phyloP scores from a whole-genome alignment of 2,888 invertebrate species.

The Acleris emargana region DNA sequence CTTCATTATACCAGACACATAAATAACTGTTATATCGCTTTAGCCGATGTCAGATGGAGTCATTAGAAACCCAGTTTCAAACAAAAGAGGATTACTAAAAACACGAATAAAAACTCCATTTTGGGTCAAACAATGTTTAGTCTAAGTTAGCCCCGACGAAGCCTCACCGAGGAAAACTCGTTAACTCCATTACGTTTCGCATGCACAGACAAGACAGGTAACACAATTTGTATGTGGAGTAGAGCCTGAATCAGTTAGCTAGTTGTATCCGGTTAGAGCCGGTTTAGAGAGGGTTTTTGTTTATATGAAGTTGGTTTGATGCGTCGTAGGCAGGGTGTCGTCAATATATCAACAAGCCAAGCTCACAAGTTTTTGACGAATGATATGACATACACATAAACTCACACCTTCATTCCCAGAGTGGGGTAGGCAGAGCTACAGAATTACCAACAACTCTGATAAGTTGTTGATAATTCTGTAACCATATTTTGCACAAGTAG shows the following conservation, averaged over 20 bases:
- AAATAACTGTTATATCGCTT: too few species aligned
- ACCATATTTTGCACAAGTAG: too few species aligned
- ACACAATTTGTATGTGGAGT: slow-evolving; percentile 3
- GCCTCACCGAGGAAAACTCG: slow-evolving; percentile 9
- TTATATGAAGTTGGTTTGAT: slow-evolving; percentile 1
- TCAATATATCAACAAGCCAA: too few species aligned
- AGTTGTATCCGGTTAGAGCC: slow-evolving; percentile 1
- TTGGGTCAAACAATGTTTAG: slow-evolving; percentile 7
- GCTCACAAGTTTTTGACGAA: too few species aligned
- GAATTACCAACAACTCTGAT: too few species aligned
- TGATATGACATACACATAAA: too few species aligned
- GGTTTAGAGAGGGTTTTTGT: neutral
- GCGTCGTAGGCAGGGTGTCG: too few species aligned
- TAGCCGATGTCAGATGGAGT: neutral
- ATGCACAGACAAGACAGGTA: slow-evolving; percentile 6
- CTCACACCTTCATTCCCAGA: too few species aligned
- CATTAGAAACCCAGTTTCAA: neutral
- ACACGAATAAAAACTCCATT: neutral
- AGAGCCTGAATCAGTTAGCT: slow-evolving; percentile 11
- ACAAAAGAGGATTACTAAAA: neutral
- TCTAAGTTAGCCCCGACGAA: neutral
- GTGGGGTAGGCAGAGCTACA: too few species aligned
- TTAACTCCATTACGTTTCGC: neutral
- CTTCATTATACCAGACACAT: too few species aligned
- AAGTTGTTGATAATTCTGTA: too few species aligned